phyloP scores from a whole-genome alignment of 2,113 vertebrate species.

The Athene noctua region DNA sequence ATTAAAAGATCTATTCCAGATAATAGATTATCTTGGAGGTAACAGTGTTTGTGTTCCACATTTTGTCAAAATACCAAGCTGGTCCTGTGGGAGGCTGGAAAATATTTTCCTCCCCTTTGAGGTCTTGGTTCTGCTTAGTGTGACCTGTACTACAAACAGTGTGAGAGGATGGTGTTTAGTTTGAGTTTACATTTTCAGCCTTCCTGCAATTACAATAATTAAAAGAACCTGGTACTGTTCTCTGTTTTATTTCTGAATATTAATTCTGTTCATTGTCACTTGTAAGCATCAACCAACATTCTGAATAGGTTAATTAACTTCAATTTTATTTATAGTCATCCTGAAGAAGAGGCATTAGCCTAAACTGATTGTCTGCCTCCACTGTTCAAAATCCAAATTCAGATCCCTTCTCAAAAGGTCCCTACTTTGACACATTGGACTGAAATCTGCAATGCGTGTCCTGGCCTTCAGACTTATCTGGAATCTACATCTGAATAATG shows the following conservation, averaged over 20 bases:
- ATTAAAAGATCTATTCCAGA: conserved; percentile 52
- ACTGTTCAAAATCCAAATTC: neutral
- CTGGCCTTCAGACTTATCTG: neutral
- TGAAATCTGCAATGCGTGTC: neutral
- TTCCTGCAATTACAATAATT: conserved; percentile 35
- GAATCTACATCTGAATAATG: neutral
- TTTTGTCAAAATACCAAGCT: conserved; percentile 42
- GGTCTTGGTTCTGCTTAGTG: neutral
- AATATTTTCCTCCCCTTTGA: conserved; percentile 31
- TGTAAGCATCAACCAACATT: neutral
- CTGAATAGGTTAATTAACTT: neutral
- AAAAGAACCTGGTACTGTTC: neutral
- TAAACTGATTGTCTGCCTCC: neutral
- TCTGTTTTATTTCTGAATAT: conserved; percentile 17
- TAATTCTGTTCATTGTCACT: neutral
- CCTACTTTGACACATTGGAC: neutral
- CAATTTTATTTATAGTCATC: neutral
- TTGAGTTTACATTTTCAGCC: conserved; percentile 18
- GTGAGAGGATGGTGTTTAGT: neutral
- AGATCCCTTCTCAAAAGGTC: neutral
- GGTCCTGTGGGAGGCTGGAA: conserved; percentile 1
- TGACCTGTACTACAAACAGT: neutral
- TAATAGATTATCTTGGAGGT: conserved; percentile 28
- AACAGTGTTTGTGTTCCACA: conserved; percentile 18
- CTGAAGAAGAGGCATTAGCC: neutral